Evolutionary conservation across 2,113 vertebrate genomes (phyloP), one percentile per base, ranked within the genome.

Genomic region (Salvelinus alpinus): DNA sequence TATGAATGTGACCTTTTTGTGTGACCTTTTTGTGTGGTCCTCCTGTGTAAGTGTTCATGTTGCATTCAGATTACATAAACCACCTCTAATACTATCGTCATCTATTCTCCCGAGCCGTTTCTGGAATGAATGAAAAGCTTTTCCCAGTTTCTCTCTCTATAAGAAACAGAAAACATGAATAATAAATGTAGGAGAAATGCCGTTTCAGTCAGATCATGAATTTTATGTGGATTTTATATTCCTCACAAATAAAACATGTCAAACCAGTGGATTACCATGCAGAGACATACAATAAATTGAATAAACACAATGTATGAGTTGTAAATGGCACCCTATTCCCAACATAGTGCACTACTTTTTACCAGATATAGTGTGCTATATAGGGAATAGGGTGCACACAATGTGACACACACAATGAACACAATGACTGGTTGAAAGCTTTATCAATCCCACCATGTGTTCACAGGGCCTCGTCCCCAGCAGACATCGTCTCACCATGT

Each of bases 401-500:
- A 18, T 14, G 16, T 54, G 51, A 44, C 38, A 44, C 38, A 44
- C 48, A 18, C 4, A 54, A 13, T 54, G 12, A 18, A 54, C 51
- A 18, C 51, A 54, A 18, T 54, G 51, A 54, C 22, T 54, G 48
- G 12, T 18, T 60, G 51, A 27, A 4, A 34, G n/a, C 4, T 25
- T 44, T 64, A 9, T n/a, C 64, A 62, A 51, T 18, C 29, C 20
- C 25, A 44, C 51, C 16, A 38, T 24, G 11, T 80, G 16, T 82
- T 51, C 75, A 65, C 91, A 99, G 97, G 97, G 97, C 54, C 93
- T 99, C 3, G 97, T 99, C 74, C 94, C 96, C 0, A 99, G 98
- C 90, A 93, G 94, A 88, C 98, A 99, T 84, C 96, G 98, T 27
- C 91, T 99, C 84, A 96, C 95, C 91, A 99, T 99, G 98, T 99